Base-by-base conservation (phyloP, 1,140 invertebrate genomes). In the Coelopa frigida region DNA sequence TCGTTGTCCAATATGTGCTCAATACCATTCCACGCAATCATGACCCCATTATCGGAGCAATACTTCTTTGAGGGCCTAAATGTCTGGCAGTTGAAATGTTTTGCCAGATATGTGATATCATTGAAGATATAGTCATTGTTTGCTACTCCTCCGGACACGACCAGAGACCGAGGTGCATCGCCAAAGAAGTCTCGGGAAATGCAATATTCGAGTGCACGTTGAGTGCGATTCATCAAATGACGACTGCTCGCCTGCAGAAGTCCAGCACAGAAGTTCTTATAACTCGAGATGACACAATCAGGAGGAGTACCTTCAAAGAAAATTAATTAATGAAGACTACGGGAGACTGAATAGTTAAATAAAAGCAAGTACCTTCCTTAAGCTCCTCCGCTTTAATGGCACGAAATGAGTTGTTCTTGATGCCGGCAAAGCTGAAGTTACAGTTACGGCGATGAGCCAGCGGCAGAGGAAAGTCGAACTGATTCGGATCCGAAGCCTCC, bases 11-110 rank as follows among this genome's bases (percentile, higher is more conserved):
- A 58, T 24, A 60, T 59, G 65, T 82, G 85, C 72, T 97, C 93
- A 26, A 94, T 73, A 7, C 90, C 93, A 78, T 95, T 95, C 95
- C 95, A 98, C 17, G 95, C 95, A 53, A 98, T 93, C 96, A 99
- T 99, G n/a, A 95, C 77, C 15, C 94, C 96, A 80, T 99, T 99
- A 68, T 99, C 96, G 4, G 89, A 94, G 62, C 95, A 98, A 1
- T 96, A 76, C 59, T 80, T 77, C n/a, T 84, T 79, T 12, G 89
- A 86, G 15, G 94, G 92, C 52, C 83, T 77, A 33, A 78, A 76
- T 15, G 85, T 75, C 54, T 74, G 73, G 56, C 82, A 91, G 20
- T 73, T 74, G 52, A 78, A 75, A 48, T 82, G 71, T 4, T 75
- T 50, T 59, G 87, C 87, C 35, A 95, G 56, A 46, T 80, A 68